A percentile compares a stretch with the other conserved stretches of the same genome.
phyloP scores from a whole-genome alignment of 37 sponge, comb jelly and placozoan genomes.

The Aplysina aerophoba region DNA sequence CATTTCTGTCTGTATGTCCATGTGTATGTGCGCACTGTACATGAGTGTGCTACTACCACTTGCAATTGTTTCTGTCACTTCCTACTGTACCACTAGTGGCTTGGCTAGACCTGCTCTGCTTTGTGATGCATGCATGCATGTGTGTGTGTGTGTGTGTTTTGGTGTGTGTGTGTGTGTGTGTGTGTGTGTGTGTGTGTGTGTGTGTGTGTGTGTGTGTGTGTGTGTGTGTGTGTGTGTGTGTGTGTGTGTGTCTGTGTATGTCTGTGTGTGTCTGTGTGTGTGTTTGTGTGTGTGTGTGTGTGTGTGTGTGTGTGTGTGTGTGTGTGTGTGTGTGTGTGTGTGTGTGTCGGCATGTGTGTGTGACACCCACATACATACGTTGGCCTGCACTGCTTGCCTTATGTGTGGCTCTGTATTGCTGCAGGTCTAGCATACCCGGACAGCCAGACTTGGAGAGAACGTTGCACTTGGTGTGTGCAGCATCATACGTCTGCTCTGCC shows the following conservation, averaged over 20 bases:
- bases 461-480: not conserved
- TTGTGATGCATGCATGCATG: too few relatives aligned
- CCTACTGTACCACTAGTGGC: too few relatives aligned
- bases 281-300: not conserved
- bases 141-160: not conserved
- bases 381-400: not conserved
- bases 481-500: not conserved
- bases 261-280: not conserved
- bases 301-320: not conserved
- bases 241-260: not conserved
- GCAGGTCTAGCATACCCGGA: conserved; percentile 17
- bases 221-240: conserved; percentile 6
- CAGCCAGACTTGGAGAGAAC: not conserved
- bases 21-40: not conserved
- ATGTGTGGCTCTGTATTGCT: not conserved
- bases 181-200: conserved; percentile 17
- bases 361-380: too few relatives aligned
- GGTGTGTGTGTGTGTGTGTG: conserved; percentile 15
- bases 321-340: not conserved
- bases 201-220: conserved; percentile 21
- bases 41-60: not conserved
- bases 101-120: too few relatives aligned
- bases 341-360: not conserved
- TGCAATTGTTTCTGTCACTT: too few relatives aligned
- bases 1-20: not conserved